phyloP scores from a whole-genome alignment of 2,888 invertebrate species.

The Heliconius ismenius region DNA sequence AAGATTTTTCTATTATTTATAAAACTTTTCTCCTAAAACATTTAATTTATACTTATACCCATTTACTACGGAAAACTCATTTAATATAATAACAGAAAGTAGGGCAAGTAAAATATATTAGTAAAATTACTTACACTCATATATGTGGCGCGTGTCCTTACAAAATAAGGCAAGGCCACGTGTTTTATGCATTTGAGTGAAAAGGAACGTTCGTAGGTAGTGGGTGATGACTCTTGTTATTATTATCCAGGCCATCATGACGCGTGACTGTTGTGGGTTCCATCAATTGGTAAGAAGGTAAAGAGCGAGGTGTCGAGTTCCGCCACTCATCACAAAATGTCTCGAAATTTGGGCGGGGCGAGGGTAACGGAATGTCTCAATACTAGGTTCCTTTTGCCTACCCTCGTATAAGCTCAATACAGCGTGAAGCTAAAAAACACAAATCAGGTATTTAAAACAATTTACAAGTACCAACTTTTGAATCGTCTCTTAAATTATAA shows the following conservation, averaged over 20 bases:
- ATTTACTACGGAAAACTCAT: background rate
- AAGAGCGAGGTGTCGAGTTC: too few relatives aligned
- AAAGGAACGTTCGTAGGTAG: background rate
- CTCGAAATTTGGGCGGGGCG: too few relatives aligned
- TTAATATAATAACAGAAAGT: background rate
- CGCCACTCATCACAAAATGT: too few relatives aligned
- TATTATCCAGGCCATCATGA: too few relatives aligned
- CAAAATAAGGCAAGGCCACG: constrained; percentile 18
- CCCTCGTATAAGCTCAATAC: background rate
- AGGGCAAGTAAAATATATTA: constrained; percentile 16
- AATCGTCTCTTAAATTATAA: background rate
- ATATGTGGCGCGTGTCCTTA: constrained; percentile 25
- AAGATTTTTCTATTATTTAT: too few relatives aligned
- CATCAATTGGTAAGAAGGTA: too few relatives aligned
- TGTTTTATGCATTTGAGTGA: constrained; percentile 6
- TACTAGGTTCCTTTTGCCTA: too few relatives aligned
- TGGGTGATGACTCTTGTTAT: too few relatives aligned
- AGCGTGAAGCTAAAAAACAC: background rate
- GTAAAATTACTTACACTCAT: constrained; percentile 9
- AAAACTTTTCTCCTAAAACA: background rate
- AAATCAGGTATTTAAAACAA: too few relatives aligned
- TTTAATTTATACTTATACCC: background rate
- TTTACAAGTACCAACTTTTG: too few relatives aligned
- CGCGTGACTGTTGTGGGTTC: too few relatives aligned
- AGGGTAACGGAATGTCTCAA: too few relatives aligned